Percentiles rank a stretch among this genome's conserved stretches.
Conservation (phyloP, 2,113 vertebrate genomes). For the Sterna hirundo region DNA sequence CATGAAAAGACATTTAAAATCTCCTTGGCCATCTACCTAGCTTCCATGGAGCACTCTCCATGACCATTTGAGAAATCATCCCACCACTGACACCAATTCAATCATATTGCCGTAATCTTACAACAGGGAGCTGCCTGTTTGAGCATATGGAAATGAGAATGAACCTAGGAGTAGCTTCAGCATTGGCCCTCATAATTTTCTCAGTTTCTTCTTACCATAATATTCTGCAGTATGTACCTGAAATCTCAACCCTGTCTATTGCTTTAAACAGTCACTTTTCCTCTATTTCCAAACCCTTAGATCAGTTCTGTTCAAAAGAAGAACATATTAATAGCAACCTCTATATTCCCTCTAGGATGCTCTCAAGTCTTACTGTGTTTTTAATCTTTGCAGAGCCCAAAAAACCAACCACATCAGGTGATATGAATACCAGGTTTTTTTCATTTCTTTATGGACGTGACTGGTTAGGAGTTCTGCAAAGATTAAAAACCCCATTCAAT, state of each 20-base stretch:
- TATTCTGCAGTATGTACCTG: not conserved
- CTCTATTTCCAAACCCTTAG: constrained; percentile 57
- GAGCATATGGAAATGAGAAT: not conserved
- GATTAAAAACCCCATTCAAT: constrained; percentile 57
- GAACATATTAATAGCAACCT: constrained; percentile 67
- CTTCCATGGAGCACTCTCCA: not conserved
- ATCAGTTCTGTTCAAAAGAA: constrained; percentile 63
- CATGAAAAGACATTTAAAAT: not conserved
- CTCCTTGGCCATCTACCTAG: not conserved
- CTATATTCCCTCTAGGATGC: constrained; percentile 63
- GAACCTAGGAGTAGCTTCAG: not conserved
- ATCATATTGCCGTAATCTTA: not conserved
- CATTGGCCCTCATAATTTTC: not conserved
- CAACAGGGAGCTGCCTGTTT: not conserved
- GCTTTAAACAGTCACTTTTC: constrained; percentile 62
- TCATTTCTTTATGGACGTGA: constrained; percentile 59
- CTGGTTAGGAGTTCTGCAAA: constrained; percentile 58
- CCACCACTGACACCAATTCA: not conserved
- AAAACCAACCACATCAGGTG: constrained; percentile 61
- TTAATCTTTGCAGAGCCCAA: constrained; percentile 67
- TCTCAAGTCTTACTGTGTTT: constrained; percentile 67
- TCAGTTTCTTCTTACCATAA: not conserved
- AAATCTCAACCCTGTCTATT: constrained; percentile 22
- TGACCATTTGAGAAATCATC: not conserved
- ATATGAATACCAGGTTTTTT: constrained; percentile 59